These are phyloP conservation scores for Drosophila tani DNA, from an alignment of 1,140 invertebrate genomes.

Conservation along the genomic window DNA sequence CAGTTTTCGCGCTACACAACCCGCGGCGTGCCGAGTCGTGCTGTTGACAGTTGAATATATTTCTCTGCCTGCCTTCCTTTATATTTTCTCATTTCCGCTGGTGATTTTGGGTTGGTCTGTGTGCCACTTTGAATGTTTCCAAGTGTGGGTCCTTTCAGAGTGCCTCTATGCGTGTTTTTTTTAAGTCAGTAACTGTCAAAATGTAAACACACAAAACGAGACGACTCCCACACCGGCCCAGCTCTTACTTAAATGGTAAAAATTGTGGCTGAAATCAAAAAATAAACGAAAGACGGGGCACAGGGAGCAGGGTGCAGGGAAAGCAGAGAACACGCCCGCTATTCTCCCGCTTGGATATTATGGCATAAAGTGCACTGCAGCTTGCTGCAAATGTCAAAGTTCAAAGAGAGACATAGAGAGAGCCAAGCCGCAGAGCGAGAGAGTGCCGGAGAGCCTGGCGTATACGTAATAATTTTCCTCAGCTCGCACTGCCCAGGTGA, in stretches of 20 bases:
- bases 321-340: slow-evolving; percentile 31
- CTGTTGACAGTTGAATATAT: slow-evolving; percentile 22
- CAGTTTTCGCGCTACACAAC: slow-evolving; percentile 19
- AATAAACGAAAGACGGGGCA: not conserved
- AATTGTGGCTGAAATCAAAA: slow-evolving; percentile 17
- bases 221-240: slow-evolving; percentile 17
- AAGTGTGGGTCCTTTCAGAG: slow-evolving; percentile 18
- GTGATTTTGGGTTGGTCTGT: slow-evolving; percentile 16
- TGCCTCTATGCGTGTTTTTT: slow-evolving; percentile 16
- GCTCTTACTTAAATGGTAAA: slow-evolving; percentile 18
- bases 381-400: slow-evolving; percentile 56
- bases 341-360: slow-evolving; percentile 38
- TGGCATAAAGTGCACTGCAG: slow-evolving; percentile 52
- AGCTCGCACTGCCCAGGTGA: slow-evolving; percentile 17
- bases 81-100: slow-evolving; percentile 18
- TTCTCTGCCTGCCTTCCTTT: slow-evolving; percentile 13
- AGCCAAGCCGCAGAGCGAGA: slow-evolving; percentile 17
- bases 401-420: slow-evolving; percentile 33
- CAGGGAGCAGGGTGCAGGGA: not conserved
- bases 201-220: slow-evolving; percentile 19
- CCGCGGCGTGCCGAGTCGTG: slow-evolving; percentile 16
- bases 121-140: slow-evolving; percentile 14
- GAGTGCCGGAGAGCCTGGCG: slow-evolving; percentile 14
- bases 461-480: slow-evolving; percentile 49
- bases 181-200: slow-evolving; percentile 17